phyloP scores from a whole-genome alignment of 2,888 invertebrate species.

The Gryllus longicercus region DNA sequence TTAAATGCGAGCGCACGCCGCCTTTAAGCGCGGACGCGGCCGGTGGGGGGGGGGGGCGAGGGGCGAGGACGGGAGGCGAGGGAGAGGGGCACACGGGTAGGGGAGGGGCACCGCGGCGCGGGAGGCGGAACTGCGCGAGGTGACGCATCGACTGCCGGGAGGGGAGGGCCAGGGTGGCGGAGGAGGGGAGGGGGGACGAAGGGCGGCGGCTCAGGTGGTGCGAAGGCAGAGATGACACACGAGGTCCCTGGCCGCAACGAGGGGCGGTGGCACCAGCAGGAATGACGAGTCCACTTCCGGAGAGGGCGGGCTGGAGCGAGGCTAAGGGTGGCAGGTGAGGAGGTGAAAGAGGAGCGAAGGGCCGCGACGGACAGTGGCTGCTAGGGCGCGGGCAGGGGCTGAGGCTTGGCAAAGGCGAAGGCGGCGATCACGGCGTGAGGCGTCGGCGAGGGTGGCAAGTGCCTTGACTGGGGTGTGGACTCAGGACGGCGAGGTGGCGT shows the following conservation, averaged over 20 bases:
- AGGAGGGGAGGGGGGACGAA: neutral
- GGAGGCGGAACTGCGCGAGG: too few relatives aligned
- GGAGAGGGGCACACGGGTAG: neutral
- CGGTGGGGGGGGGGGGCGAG: neutral
- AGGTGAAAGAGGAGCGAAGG: too few relatives aligned
- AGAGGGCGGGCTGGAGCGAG: too few relatives aligned
- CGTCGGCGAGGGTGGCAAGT: too few relatives aligned
- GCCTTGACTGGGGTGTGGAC: too few relatives aligned
- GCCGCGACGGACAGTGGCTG: too few relatives aligned
- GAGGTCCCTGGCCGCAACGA: neutral
- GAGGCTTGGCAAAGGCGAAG: too few relatives aligned
- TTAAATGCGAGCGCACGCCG: constrained; percentile 5
- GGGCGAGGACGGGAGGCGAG: neutral
- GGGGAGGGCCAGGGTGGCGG: neutral
- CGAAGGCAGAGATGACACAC: too few relatives aligned
- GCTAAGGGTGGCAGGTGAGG: too few relatives aligned
- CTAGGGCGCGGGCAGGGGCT: too few relatives aligned
- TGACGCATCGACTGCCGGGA: neutral
- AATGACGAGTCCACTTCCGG: neutral
- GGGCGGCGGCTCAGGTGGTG: neutral
- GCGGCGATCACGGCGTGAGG: too few relatives aligned
- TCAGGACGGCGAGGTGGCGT: too few relatives aligned
- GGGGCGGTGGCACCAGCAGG: neutral
- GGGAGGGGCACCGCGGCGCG: neutral
- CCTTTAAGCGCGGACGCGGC: neutral